A percentile compares a stretch with the other conserved stretches of the same genome.
These are phyloP conservation scores for Xerus rutilus DNA, from an alignment of 2,797 vertebrate species.

Conservation along the genomic window DNA sequence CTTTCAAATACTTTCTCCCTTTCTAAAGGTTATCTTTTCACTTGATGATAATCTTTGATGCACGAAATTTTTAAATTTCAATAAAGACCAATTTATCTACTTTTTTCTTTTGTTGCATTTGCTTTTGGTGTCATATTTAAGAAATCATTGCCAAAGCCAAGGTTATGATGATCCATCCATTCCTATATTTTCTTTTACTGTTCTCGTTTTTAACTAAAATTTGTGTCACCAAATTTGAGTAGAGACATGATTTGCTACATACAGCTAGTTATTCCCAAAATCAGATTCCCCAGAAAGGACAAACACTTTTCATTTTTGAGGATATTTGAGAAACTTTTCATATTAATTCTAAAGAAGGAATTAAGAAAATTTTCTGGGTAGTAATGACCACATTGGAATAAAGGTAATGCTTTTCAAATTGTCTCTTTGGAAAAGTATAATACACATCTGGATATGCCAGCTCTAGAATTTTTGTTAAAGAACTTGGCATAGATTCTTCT, in stretches of 20 bases:
- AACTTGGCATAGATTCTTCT: not conserved
- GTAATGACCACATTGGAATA: not conserved
- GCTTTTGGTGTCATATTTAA: not conserved
- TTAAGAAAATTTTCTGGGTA: not conserved
- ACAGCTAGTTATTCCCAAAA: not conserved
- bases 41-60: not conserved
- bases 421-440: not conserved
- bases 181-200: not conserved
- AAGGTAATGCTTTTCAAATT: not conserved
- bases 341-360: not conserved
- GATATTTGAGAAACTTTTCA: not conserved
- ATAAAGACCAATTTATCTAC: not conserved
- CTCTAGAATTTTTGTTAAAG: constrained; percentile 19
- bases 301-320: not conserved
- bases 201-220: constrained; percentile 6
- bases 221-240: constrained; percentile 3
- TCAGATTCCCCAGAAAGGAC: not conserved
- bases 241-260: not conserved
- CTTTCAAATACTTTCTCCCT: not conserved
- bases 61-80: not conserved
- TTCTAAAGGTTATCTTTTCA: not conserved
- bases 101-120: not conserved
- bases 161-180: not conserved
- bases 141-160: not conserved
- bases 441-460: not conserved